Evolutionary conservation across 2,113 vertebrate species (phyloP).

Genomic region (Cebidichthys violaceus): DNA sequence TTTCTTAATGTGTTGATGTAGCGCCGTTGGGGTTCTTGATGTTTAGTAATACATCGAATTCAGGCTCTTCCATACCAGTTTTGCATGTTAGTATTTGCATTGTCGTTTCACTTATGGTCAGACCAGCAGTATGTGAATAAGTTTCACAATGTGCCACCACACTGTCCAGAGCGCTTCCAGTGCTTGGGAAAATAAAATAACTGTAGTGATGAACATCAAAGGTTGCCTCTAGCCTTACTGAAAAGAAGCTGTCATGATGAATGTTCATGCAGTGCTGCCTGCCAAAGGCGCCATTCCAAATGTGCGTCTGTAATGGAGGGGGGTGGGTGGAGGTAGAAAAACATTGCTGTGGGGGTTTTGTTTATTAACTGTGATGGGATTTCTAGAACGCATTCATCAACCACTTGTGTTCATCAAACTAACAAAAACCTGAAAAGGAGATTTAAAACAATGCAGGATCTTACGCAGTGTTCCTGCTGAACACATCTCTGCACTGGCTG

Average conservation of each 20-base stretch:
- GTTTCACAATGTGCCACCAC: neutral
- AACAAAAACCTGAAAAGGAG: neutral
- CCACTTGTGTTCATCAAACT: neutral
- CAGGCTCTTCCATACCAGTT: neutral
- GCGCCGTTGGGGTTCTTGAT: neutral
- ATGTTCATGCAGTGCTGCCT: slow-evolving; percentile 78
- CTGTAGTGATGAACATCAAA: slow-evolving; percentile 60
- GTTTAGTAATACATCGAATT: neutral
- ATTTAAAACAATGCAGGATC: neutral
- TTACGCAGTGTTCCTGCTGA: slow-evolving; percentile 4
- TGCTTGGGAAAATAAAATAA: slow-evolving; percentile 56
- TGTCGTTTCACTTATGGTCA: neutral
- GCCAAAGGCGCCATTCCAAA: slow-evolving; percentile 62
- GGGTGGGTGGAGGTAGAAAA: neutral
- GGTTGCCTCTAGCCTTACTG: slow-evolving; percentile 43
- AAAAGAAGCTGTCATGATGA: slow-evolving; percentile 79
- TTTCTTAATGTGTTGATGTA: neutral
- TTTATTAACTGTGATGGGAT: neutral
- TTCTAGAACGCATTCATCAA: neutral
- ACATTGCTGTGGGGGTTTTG: neutral
- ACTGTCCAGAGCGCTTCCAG: slow-evolving; percentile 5
- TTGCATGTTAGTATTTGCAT: slow-evolving; percentile 21
- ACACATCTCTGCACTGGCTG: neutral
- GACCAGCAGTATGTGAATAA: neutral
- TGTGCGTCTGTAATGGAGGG: slow-evolving; percentile 36